Evolutionary conservation across 2,113 vertebrate genomes (phyloP).

Genomic region (Colinus virginianus): DNA sequence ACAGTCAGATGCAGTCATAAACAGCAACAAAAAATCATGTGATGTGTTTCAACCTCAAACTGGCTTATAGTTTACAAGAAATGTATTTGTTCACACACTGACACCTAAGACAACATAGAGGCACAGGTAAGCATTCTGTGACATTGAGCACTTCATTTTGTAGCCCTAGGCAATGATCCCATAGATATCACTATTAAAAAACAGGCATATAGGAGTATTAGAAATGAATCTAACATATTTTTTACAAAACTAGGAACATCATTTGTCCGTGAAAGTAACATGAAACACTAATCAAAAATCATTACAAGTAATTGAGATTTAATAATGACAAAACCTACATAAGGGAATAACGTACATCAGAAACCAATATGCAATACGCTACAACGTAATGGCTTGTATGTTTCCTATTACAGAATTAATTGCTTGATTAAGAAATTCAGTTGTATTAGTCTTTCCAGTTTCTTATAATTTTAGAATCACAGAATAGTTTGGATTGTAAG

Average conservation of each 20-base stretch:
- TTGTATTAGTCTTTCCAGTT: not conserved
- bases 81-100: not conserved
- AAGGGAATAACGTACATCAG: not conserved
- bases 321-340: not conserved
- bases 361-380: not conserved
- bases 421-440: not conserved
- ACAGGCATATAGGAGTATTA: not conserved
- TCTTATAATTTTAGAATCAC: not conserved
- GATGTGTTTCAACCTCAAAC: not conserved
- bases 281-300: not conserved
- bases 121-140: not conserved
- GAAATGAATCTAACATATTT: not conserved
- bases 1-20: not conserved
- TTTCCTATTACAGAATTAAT: not conserved
- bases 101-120: not conserved
- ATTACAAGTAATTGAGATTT: not conserved
- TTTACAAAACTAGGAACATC: not conserved
- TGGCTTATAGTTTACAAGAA: not conserved
- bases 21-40: not conserved
- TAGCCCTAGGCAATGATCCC: not conserved
- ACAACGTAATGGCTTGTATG: not conserved
- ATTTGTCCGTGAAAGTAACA: not conserved
- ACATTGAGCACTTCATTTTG: not conserved
- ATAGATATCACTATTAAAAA: not conserved
- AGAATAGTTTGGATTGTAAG: not conserved